phyloP scores from a whole-genome alignment of 1,140 invertebrate genomes.

The Teleopsis dalmanni region DNA sequence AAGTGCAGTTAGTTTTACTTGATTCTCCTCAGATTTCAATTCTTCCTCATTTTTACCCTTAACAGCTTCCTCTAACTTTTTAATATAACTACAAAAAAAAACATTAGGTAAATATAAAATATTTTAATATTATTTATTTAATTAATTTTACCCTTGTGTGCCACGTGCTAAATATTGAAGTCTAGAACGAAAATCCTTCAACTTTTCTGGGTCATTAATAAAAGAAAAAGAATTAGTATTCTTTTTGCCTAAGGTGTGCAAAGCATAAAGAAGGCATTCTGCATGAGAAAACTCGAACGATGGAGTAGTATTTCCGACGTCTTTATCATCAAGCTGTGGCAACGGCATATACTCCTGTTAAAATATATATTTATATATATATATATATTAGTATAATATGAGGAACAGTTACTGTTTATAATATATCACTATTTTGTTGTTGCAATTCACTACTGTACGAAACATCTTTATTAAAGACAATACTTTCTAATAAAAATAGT shows the following conservation, averaged over 20 bases:
- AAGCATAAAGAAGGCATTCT: constrained; percentile 83
- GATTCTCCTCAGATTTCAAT: constrained; percentile 71
- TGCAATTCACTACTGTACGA: too few relatives aligned
- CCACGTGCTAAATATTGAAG: constrained; percentile 88
- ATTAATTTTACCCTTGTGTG: constrained; percentile 61
- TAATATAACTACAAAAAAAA: constrained; percentile 58
- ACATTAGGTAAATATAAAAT: neutral
- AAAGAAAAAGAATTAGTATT: constrained; percentile 65
- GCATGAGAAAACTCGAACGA: constrained; percentile 87
- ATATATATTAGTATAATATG: too few relatives aligned
- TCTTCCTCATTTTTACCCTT: constrained; percentile 68
- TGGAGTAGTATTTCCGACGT: constrained; percentile 53
- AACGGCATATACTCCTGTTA: constrained; percentile 67
- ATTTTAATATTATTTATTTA: neutral
- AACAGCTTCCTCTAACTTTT: constrained; percentile 80
- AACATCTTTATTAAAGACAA: too few relatives aligned
- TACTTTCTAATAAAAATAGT: too few relatives aligned
- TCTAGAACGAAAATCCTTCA: constrained; percentile 82
- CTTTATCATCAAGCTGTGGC: constrained; percentile 61
- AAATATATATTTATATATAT: constrained; percentile 13
- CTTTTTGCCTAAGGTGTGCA: constrained; percentile 81
- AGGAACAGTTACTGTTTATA: too few relatives aligned
- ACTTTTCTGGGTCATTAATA: constrained; percentile 63
- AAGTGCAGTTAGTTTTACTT: constrained; percentile 75
- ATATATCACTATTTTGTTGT: too few relatives aligned